Evolutionary conservation across 2,113 vertebrate species (phyloP), one percentile per base, ranked within the genome.

Genomic region (Mirounga angustirostris): DNA sequence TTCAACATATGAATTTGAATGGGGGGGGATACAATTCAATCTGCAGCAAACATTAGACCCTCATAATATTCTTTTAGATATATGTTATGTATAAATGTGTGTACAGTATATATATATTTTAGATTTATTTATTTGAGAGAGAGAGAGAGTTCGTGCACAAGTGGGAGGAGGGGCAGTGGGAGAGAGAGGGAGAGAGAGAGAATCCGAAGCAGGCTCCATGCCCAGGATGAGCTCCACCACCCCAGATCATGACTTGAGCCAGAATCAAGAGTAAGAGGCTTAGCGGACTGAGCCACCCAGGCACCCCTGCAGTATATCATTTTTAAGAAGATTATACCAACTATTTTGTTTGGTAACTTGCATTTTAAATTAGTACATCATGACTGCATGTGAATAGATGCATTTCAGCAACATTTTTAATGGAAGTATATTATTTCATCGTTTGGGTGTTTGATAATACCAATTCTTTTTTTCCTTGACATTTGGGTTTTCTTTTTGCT

Each of bases 341-440:
- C 16, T 28, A 33, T 85, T 93, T 89, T 78, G 65, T 83, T 96
- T 92, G 83, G 9, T 63, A 89, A 46, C 59, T 92, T 88, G 58
- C 28, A 52, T 83, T 92, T 89, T 88, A 92, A 92, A 56, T 82
- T 24, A 80, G 65, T 19, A 82, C 61, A 82, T 89, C 18, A 50
- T 40, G 58, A 50, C 8, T 43, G 58, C 52, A 58, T 52, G 12
- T 59, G 19, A 88, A 52, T 88, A 79, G 83, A 7, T 58, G 36
- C 59, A 26, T 91, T 83, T 78, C 50, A 61, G 83, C 56, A 87
- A 61, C 58, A 22, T 58, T 10, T 59, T 87, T 58, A 89, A 36
- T 59, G 79, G 52, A 54, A 50, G 7, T 28, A 21, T 63, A 16
- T 86, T 88, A 52, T 94, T 81, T 59, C 89, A 61, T 43, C 71